Evolutionary conservation across 2,888 invertebrate species (phyloP).

Genomic region (Tryphoninae sp.): DNA sequence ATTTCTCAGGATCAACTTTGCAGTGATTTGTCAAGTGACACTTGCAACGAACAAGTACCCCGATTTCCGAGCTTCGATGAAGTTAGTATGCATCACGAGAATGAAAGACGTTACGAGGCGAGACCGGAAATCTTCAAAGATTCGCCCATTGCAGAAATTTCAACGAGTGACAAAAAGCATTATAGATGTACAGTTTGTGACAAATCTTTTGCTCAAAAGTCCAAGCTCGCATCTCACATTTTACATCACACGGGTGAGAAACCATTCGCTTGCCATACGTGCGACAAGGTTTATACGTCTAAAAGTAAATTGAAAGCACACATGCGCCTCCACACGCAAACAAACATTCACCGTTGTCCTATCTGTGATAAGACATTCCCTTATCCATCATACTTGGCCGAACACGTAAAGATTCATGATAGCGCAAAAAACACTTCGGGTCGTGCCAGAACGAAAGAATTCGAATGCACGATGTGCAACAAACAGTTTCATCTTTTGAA

Average conservation of each 20-base stretch:
- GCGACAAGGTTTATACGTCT: slow-evolving; percentile 77
- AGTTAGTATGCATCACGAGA: slow-evolving; percentile 53
- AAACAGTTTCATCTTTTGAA: slow-evolving; percentile 76
- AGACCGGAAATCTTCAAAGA: slow-evolving; percentile 59
- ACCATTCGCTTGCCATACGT: slow-evolving; percentile 75
- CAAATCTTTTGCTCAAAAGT: slow-evolving; percentile 74
- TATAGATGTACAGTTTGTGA: slow-evolving; percentile 74
- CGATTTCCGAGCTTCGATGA: slow-evolving; percentile 61
- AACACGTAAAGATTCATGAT: slow-evolving; percentile 78
- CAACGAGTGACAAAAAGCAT: slow-evolving; percentile 58
- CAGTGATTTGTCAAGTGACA: slow-evolving; percentile 58
- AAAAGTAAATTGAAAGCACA: slow-evolving; percentile 79
- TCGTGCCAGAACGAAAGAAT: slow-evolving; percentile 61
- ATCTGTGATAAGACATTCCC: slow-evolving; percentile 79
- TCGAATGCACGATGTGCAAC: slow-evolving; percentile 75
- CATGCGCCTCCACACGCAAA: slow-evolving; percentile 75
- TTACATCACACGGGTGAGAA: slow-evolving; percentile 74
- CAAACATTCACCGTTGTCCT: slow-evolving; percentile 77
- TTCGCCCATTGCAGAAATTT: slow-evolving; percentile 39
- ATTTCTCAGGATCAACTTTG: slow-evolving; percentile 51
- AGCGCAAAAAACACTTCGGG: slow-evolving; percentile 35
- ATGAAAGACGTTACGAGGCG: slow-evolving; percentile 4
- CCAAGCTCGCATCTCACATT: slow-evolving; percentile 75
- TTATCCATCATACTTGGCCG: slow-evolving; percentile 79
- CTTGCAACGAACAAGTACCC: slow-evolving; percentile 58